These are phyloP conservation scores for Eurois occulta DNA, from an alignment of 2,888 invertebrate species.

Conservation along the genomic window DNA sequence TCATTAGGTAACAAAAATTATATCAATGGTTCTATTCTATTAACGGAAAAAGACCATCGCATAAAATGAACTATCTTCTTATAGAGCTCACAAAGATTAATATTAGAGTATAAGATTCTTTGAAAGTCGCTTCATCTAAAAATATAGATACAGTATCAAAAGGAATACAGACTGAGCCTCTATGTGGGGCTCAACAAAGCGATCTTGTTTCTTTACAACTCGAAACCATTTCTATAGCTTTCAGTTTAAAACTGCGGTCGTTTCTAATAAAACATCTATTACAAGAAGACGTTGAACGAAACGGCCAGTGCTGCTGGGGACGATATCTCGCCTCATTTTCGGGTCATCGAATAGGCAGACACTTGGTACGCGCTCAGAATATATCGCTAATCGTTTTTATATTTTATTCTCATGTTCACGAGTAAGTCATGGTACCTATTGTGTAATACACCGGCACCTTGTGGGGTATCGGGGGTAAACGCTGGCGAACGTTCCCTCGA, in stretches of 20 bases:
- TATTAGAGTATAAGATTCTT: conserved; percentile 25
- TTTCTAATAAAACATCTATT: conserved; percentile 45
- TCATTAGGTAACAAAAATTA: conserved; percentile 43
- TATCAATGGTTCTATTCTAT: conserved; percentile 25
- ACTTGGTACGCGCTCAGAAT: conserved; percentile 57
- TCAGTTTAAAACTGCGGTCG: conserved; percentile 34
- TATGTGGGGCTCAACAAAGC: conserved; percentile 32
- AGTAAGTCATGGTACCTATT: conserved; percentile 75
- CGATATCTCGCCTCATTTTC: conserved; percentile 42
- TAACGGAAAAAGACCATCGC: conserved; percentile 1
- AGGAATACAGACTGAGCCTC: conserved; percentile 38
- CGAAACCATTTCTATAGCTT: conserved; percentile 43
- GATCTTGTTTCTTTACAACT: conserved; percentile 51
- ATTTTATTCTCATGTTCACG: conserved; percentile 66
- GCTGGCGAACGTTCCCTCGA: conserved; percentile 86
- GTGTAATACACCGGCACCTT: conserved; percentile 81
- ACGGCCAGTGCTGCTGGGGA: conserved; percentile 6
- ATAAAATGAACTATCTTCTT: conserved; percentile 11
- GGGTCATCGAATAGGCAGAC: conserved; percentile 47
- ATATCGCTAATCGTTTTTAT: conserved; percentile 65
- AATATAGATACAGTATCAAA: conserved; percentile 49
- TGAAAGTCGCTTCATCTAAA: conserved; percentile 32
- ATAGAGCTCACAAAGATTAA: conserved; percentile 33
- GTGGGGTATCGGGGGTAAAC: conserved; percentile 83
- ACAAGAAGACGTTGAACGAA: conserved; percentile 27